These are phyloP conservation scores for Drosophila melanica DNA, from an alignment of 1,140 invertebrate species.

Conservation along the genomic window DNA sequence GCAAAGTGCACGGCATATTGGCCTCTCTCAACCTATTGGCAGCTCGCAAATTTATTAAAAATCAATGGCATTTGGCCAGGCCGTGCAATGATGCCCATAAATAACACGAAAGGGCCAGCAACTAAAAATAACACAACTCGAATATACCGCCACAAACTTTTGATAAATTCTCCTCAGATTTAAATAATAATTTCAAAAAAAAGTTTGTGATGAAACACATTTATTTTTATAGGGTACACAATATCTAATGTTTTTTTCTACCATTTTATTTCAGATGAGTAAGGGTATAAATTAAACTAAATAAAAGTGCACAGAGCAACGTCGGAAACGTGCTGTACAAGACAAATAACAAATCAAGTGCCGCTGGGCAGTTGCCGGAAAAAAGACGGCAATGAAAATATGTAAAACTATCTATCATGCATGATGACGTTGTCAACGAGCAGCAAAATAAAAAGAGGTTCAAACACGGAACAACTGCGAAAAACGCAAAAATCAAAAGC, in stretches of 20 bases:
- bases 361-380: conserved; percentile 63
- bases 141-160: conserved; percentile 8
- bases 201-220: background rate
- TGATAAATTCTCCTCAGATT: background rate
- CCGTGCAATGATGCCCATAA: conserved; percentile 53
- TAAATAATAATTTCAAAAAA: background rate
- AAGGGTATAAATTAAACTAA: conserved; percentile 59
- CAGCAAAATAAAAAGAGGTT: conserved; percentile 30
- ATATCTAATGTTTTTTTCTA: background rate
- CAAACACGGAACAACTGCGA: background rate
- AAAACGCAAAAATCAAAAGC: conserved; percentile 7
- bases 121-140: background rate
- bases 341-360: conserved; percentile 81
- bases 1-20: conserved; percentile 52
- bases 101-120: conserved; percentile 53
- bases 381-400: conserved; percentile 64
- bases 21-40: conserved; percentile 37
- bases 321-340: conserved; percentile 74
- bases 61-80: conserved; percentile 59
- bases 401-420: conserved; percentile 80
- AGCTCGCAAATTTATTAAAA: conserved; percentile 78
- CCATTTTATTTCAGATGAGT: background rate
- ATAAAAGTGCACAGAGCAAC: conserved; percentile 54
- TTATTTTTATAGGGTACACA: conserved; percentile 5
- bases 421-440: conserved; percentile 58